Conservation (phyloP, 2,888 invertebrate species). For the Cantharis rufa region DNA sequence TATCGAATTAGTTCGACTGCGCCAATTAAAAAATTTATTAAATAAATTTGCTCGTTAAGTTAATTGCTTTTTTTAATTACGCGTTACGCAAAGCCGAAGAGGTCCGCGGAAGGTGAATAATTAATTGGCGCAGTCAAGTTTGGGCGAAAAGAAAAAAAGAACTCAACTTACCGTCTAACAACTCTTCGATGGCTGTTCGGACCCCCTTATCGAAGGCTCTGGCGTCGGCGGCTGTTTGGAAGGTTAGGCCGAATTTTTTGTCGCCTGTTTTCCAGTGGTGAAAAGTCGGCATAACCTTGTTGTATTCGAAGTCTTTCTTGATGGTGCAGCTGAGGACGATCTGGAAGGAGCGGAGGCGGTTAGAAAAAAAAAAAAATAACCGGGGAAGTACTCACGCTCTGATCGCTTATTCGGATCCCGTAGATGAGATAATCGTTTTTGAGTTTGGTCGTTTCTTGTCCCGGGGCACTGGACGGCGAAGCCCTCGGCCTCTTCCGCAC, state of each 20-base stretch:
- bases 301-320: constrained; percentile 95
- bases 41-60: background rate
- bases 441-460: constrained; percentile 57
- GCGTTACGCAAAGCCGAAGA: background rate
- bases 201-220: constrained; percentile 93
- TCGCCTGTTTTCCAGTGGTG: constrained; percentile 97
- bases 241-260: constrained; percentile 93
- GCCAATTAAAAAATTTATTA: background rate
- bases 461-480: constrained; percentile 34
- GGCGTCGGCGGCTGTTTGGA: constrained; percentile 94
- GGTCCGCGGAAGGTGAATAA: no score
- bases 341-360: constrained; percentile 56
- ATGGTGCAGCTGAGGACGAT: constrained; percentile 92
- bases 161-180: constrained; percentile 80
- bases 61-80: constrained; percentile 8
- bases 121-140: background rate
- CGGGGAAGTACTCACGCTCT: constrained; percentile 69
- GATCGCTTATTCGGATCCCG: constrained; percentile 90
- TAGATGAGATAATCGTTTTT: constrained; percentile 91
- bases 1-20: background rate
- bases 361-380: background rate
- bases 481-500: constrained; percentile 75
- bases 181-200: constrained; percentile 83
- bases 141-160: background rate
- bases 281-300: constrained; percentile 97